Evolutionary conservation across 2,113 vertebrate genomes (phyloP).

Genomic region (Toxotes jaculatrix): DNA sequence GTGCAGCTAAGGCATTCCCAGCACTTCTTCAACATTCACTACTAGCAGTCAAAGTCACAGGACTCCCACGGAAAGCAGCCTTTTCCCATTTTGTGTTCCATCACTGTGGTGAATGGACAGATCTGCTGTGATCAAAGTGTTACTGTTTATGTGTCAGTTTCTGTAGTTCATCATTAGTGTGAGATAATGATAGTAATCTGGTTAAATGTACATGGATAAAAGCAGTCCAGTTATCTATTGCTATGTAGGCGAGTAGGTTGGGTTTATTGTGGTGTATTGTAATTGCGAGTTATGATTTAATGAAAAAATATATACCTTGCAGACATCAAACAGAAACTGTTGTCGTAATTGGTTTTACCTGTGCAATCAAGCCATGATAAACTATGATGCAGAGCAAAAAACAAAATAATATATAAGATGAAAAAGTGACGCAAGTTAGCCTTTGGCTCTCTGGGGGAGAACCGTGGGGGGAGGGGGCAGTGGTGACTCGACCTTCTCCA

Average conservation of each 20-base stretch:
- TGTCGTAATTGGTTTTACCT: conserved; percentile 76
- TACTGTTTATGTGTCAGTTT: conserved; percentile 65
- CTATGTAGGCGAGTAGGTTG: conserved; percentile 56
- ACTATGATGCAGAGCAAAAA: conserved; percentile 68
- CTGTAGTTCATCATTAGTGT: conserved; percentile 70
- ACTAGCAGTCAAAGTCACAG: conserved; percentile 64
- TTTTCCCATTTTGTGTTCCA: conserved; percentile 72
- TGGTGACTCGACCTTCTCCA: conserved; percentile 53
- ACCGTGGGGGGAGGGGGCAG: conserved; percentile 22
- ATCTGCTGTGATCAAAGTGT: conserved; percentile 55
- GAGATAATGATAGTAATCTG: conserved; percentile 58
- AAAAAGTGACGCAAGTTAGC: conserved; percentile 64
- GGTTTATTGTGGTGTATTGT: conserved; percentile 62
- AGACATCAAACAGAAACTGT: conserved; percentile 84
- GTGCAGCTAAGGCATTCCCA: conserved; percentile 62
- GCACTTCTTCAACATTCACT: conserved; percentile 56
- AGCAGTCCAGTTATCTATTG: conserved; percentile 65
- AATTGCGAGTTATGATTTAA: conserved; percentile 53
- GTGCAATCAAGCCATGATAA: conserved; percentile 81
- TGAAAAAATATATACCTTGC: conserved; percentile 60
- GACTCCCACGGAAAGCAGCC: conserved; percentile 72
- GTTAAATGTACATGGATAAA: conserved; percentile 63
- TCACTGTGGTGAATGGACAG: conserved; percentile 69
- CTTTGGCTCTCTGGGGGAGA: conserved; percentile 56
- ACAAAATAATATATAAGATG: conserved; percentile 37